Conservation (phyloP, 2,113 vertebrate species). For the Rattus rattus region DNA sequence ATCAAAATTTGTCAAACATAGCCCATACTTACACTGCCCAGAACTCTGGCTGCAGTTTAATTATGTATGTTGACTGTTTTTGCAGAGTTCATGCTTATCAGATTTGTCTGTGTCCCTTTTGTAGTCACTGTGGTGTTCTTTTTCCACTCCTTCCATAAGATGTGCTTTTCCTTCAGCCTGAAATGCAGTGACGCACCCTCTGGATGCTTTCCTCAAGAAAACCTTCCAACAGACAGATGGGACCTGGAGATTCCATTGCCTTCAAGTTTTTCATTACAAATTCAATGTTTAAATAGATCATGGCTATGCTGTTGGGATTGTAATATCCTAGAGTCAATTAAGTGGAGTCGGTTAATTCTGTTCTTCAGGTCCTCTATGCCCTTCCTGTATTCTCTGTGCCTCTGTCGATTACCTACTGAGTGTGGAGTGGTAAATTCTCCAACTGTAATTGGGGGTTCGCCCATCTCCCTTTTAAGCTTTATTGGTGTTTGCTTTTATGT, state of each 20-base stretch:
- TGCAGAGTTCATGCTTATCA: neutral
- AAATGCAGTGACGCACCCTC: neutral
- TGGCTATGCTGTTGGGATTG: neutral
- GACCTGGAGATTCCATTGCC: neutral
- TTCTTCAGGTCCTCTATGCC: neutral
- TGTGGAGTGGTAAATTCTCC: neutral
- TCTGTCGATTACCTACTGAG: neutral
- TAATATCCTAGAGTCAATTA: neutral
- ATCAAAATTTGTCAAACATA: neutral
- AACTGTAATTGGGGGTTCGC: neutral
- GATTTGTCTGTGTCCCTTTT: neutral
- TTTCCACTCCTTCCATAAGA: neutral
- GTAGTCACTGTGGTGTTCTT: neutral
- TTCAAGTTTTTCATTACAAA: conserved; percentile 15
- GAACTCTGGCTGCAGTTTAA: neutral
- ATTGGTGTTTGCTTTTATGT: neutral
- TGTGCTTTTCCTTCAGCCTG: neutral
- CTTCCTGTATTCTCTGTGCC: neutral
- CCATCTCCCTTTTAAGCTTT: neutral
- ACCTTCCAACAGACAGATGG: neutral
- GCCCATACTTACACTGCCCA: neutral
- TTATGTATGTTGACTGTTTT: neutral
- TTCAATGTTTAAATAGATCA: neutral
- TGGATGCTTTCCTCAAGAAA: neutral
- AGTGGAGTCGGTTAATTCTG: neutral